Evolutionary conservation across 2,797 vertebrate genomes (phyloP).

Genomic region (Spinus olivaceus): DNA sequence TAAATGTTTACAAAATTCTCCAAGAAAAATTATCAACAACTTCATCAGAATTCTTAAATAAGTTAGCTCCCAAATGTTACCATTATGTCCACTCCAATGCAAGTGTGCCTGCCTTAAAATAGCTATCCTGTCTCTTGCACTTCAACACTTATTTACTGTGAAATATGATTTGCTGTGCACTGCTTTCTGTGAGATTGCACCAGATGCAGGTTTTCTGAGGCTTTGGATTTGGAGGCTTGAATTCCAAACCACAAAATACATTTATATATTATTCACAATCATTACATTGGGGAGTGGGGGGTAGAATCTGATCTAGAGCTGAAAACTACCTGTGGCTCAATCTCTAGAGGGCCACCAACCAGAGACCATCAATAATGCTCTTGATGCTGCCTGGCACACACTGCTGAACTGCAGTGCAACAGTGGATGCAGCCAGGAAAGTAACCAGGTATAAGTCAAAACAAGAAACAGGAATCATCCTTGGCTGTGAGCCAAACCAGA

Average conservation of each 20-base stretch:
- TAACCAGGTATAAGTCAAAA: neutral
- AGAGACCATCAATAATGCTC: neutral
- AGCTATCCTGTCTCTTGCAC: neutral
- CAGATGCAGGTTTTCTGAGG: neutral
- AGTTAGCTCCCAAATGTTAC: neutral
- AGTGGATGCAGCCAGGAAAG: neutral
- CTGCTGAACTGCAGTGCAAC: neutral
- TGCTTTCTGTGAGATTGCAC: neutral
- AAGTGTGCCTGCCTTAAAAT: neutral
- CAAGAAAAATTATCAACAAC: neutral
- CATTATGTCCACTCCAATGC: fast-evolving
- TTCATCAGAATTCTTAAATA: neutral
- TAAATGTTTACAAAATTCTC: neutral
- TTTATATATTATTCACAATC: neutral
- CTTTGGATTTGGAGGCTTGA: neutral
- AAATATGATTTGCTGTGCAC: neutral
- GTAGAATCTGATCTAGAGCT: neutral
- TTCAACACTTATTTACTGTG: neutral
- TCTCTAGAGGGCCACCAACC: neutral
- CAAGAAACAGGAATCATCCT: slow-evolving; percentile 6
- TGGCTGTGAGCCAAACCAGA: neutral
- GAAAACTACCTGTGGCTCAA: neutral
- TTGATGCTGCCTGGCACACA: neutral
- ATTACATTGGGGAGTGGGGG: neutral
- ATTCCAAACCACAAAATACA: neutral